phyloP scores from a whole-genome alignment of 2,888 invertebrate species.

The Fabriciana adippe region DNA sequence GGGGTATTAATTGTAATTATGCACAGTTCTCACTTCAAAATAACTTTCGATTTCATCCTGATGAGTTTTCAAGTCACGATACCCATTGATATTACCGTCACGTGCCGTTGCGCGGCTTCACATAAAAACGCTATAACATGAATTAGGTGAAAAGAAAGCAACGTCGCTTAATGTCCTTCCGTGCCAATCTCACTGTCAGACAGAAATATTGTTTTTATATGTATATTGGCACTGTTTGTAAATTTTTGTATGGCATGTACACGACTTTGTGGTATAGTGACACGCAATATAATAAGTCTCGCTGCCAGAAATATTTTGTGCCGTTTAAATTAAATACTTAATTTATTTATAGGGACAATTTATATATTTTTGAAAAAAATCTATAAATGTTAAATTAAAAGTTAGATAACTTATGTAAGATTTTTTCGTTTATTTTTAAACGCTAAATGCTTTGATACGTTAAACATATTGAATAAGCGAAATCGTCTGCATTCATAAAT shows the following conservation, averaged over 20 bases:
- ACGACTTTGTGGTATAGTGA: background rate
- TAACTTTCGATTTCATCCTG: slow-evolving; percentile 53
- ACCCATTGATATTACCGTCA: slow-evolving; percentile 49
- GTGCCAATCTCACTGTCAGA: slow-evolving; percentile 40
- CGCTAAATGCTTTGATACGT: too few relatives aligned
- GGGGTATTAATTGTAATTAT: slow-evolving; percentile 1
- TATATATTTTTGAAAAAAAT: background rate
- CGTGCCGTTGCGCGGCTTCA: slow-evolving; percentile 48
- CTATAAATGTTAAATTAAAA: too few relatives aligned
- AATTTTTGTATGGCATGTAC: slow-evolving; percentile 8
- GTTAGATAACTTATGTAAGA: too few relatives aligned
- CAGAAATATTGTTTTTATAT: slow-evolving; percentile 8
- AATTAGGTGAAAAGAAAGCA: slow-evolving; percentile 55
- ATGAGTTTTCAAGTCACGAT: slow-evolving; percentile 53
- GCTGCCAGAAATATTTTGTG: background rate
- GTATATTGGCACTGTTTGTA: slow-evolving; percentile 22
- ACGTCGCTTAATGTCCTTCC: slow-evolving; percentile 39
- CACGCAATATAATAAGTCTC: background rate
- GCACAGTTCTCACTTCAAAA: background rate
- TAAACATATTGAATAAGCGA: too few relatives aligned
- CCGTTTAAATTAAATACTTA: background rate
- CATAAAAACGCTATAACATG: slow-evolving; percentile 51
- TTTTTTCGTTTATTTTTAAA: too few relatives aligned
- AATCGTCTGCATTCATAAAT: too few relatives aligned
- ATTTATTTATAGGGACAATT: background rate